Base-by-base conservation (phyloP, 2,113 vertebrate genomes). In the Sceloporus tristichus region DNA sequence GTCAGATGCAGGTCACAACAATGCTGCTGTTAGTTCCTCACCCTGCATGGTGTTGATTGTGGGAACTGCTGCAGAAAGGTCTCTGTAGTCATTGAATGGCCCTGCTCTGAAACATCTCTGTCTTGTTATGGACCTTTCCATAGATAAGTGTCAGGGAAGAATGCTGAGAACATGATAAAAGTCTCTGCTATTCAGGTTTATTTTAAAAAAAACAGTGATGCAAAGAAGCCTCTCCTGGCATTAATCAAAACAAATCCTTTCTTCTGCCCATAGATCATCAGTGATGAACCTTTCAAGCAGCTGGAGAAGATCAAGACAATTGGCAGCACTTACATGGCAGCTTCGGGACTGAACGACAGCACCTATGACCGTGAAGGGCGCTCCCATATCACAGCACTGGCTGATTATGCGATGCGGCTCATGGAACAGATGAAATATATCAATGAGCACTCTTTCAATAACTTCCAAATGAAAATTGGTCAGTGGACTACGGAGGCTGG, bases 241-340 rank as follows among this genome's bases (percentile, higher is more conserved):
- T 53, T 76, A 27, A 65, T 8, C 19, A 23, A 4, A 54, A 53
- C 19, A 66, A 34, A 38, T 62, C 59, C 21, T 68, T 86, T 13
- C n/a, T 83, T 56, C 42, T 38, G 3, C 38, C 73, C 9, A 9
- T 66, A 88, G 98, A 98, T 99, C 89, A 98, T 98, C 95, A 98
- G 98, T 8, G 98, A 99, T 91, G 98, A 98, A 82, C 97, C 96
- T 80, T 98, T 97, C 96, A 95, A 97, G 86, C 98, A 99, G 95
- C 97, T 99, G 89, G 98, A 99, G 95, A 99, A 99, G 97, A 98
- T 99, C 94, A 99, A 99, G 96, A 99, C 98, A 1, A 99, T 98
- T 0, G 98, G 98, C 68, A 99, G 98, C 93, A 99, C 98, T 62
- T 99, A 99, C 96, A 99, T 99, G 98, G 98, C 98, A 0, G 98